Percentiles rank a stretch among this genome's conserved stretches.
Evolutionary conservation across 2,888 invertebrate genomes (phyloP).

Genomic region (Empis stercorea): DNA sequence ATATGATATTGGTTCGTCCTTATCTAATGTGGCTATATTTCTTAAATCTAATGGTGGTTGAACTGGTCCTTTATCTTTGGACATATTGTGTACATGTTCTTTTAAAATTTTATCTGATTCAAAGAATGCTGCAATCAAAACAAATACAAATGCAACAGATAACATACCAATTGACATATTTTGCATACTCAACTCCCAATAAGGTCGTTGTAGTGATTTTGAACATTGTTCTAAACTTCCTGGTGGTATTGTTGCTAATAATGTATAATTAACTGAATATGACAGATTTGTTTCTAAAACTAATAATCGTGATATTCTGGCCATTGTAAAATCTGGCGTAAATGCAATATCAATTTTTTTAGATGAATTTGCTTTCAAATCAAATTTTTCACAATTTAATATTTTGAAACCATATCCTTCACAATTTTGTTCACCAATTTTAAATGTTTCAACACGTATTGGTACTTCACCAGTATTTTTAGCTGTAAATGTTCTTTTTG

Average conservation of each 20-base stretch:
- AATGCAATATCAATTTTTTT: conserved; percentile 73
- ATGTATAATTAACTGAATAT: conserved; percentile 49
- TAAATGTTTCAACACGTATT: conserved; percentile 55
- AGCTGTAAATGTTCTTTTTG: conserved; percentile 69
- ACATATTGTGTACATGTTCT: conserved; percentile 34
- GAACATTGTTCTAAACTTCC: conserved; percentile 57
- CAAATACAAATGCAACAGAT: conserved; percentile 47
- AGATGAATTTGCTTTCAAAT: conserved; percentile 56
- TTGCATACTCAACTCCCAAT: conserved; percentile 62
- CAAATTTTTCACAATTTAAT: conserved; percentile 59
- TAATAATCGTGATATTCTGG: conserved; percentile 53
- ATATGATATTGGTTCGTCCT: not conserved
- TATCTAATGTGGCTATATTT: conserved; percentile 22
- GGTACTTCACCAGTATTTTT: conserved; percentile 84
- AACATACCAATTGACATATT: conserved; percentile 47
- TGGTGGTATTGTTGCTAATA: conserved; percentile 49
- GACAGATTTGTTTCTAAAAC: conserved; percentile 48
- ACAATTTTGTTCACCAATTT: conserved; percentile 53
- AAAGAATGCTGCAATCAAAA: conserved; percentile 52
- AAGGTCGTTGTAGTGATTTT: conserved; percentile 53
- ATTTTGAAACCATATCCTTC: conserved; percentile 71
- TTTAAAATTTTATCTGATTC: conserved; percentile 59
- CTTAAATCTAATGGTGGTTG: conserved; percentile 51
- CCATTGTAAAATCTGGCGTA: conserved; percentile 75
- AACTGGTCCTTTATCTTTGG: conserved; percentile 40